Evolutionary conservation across 2,888 invertebrate species (phyloP).

Genomic region (Gandaritis pyraliata): DNA sequence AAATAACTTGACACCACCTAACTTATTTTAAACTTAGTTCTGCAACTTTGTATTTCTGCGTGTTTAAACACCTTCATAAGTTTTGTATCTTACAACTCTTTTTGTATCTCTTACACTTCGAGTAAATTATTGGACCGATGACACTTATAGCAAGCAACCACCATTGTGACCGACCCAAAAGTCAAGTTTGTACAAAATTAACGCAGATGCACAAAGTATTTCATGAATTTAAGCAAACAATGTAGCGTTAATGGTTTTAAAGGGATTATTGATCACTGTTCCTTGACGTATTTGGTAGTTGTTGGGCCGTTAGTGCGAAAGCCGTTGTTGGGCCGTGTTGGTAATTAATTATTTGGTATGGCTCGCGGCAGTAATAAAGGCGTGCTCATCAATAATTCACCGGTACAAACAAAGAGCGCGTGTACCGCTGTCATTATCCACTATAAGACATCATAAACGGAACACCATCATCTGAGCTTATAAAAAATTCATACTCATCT

Average conservation of each 20-base stretch:
- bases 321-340: conserved; percentile 48
- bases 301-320: conserved; percentile 44
- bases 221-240: conserved; percentile 51
- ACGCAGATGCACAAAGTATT: conserved; percentile 48
- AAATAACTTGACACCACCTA: conserved; percentile 25
- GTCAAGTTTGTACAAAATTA: conserved; percentile 47
- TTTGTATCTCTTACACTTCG: conserved; percentile 31
- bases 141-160: conserved; percentile 42
- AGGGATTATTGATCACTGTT: conserved; percentile 46
- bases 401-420: conserved; percentile 74
- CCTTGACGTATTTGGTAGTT: conserved; percentile 50
- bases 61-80: conserved; percentile 24
- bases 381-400: conserved; percentile 80
- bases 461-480: conserved; percentile 83
- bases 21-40: conserved; percentile 17
- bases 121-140: conserved; percentile 48
- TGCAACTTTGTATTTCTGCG: conserved; percentile 16
- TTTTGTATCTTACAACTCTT: conserved; percentile 1
- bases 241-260: conserved; percentile 47
- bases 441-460: conserved; percentile 84
- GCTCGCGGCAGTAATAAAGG: conserved; percentile 73
- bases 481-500: conserved; percentile 85
- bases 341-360: conserved; percentile 79
- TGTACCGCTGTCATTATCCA: conserved; percentile 78
- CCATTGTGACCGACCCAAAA: conserved; percentile 41